Evolutionary conservation across 2,113 vertebrate genomes (phyloP).

Genomic region (Chionomys nivalis): DNA sequence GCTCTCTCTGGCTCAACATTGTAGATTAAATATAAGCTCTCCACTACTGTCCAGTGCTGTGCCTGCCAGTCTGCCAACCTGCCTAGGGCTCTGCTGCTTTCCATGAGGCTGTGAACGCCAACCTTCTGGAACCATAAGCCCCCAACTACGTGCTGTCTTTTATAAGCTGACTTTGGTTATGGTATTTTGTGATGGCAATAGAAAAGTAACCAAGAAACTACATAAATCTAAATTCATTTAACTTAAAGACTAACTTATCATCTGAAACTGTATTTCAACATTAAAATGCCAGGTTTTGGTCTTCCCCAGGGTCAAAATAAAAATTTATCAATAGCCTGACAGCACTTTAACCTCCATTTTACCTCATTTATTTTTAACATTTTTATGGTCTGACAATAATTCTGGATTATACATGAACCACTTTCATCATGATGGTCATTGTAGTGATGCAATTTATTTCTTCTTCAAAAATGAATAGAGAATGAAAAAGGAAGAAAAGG

Average conservation of each 20-base stretch:
- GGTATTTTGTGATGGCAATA: background rate
- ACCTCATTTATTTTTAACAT: background rate
- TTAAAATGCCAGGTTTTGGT: background rate
- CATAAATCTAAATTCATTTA: background rate
- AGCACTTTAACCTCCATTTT: background rate
- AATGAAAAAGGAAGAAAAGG: background rate
- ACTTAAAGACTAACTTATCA: background rate
- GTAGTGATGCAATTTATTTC: background rate
- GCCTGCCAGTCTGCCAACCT: background rate
- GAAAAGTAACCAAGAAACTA: background rate
- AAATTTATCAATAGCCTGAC: background rate
- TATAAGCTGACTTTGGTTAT: background rate
- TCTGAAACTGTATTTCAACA: background rate
- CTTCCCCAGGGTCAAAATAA: background rate
- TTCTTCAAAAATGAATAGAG: background rate
- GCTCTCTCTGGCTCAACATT: background rate
- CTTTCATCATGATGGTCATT: background rate
- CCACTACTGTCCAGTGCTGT: background rate
- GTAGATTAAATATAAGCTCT: background rate
- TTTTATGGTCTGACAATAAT: background rate
- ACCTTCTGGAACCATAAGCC: background rate
- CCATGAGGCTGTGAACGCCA: background rate
- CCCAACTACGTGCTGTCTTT: background rate
- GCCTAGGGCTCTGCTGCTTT: background rate
- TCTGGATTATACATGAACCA: background rate